Conservation (phyloP, 2,113 vertebrate species). For the Pelobates fuscus region DNA sequence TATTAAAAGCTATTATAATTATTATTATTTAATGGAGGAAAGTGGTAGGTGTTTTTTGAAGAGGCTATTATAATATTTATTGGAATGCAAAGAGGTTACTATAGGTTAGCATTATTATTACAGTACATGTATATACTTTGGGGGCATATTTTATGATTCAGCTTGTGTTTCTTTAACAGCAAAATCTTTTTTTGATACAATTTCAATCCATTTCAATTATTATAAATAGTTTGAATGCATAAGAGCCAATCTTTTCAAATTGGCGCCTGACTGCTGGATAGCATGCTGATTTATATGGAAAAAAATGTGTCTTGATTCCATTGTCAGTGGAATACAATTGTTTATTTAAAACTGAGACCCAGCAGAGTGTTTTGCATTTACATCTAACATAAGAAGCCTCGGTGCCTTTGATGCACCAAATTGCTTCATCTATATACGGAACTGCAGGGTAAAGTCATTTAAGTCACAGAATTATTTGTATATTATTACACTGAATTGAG, state of each 20-base stretch:
- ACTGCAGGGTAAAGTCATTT: conserved; percentile 39
- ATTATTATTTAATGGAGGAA: no score
- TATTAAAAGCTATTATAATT: no score
- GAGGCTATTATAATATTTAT: no score
- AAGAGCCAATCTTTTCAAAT: not conserved
- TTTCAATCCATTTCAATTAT: no score
- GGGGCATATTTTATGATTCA: no score
- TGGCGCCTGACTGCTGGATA: not conserved
- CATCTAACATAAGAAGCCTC: conserved; percentile 5
- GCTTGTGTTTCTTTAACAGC: no score
- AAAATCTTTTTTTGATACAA: no score
- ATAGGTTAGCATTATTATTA: no score
- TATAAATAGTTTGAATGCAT: not conserved
- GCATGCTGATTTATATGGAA: not conserved
- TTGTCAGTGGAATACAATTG: conserved; percentile 1
- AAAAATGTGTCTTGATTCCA: conserved; percentile 3
- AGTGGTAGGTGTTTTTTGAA: no score
- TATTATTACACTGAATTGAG: conserved; percentile 25
- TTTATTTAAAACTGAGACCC: conserved; percentile 22
- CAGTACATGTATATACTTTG: no score
- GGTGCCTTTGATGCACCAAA: conserved; percentile 37
- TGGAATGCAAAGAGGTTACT: no score
- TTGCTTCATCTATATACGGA: conserved; percentile 47
- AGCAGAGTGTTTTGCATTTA: conserved; percentile 24
- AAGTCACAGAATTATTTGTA: conserved; percentile 25